Base-by-base conservation (phyloP, 2,888 invertebrate species). In the Siphonodentalium dalli region DNA sequence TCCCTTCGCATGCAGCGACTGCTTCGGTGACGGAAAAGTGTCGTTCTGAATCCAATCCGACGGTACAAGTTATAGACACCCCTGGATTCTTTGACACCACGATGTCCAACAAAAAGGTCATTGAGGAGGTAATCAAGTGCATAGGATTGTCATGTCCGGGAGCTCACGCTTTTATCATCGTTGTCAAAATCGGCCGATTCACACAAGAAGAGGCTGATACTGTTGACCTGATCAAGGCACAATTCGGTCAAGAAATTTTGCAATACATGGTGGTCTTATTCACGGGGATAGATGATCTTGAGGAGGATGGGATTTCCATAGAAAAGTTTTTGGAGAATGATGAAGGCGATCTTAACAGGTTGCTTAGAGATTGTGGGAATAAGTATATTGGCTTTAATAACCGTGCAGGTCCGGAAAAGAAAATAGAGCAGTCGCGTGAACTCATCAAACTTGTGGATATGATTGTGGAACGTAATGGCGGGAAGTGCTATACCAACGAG, bases 81-180 rank as follows among this genome's bases (percentile, higher is more conserved):
- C 60, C 63, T 4, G 63, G 63, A 3, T 34, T 63, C 9, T 60
- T 63, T 23, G 63, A 60, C 37, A 63, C 63, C 3, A 48, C 37
- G 6, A 29, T 34, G 18, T 34, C 54, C 9, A 54, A 59, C 20
- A 35, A 54, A 15, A 42, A 20, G 1, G 40, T 51, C 8, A 51
- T 39, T 9, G 37, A 26, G 1, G 62, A 62, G 28, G 49, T 62
- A 7, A 54, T 50, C 38, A 56, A 59, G 38, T 61, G 61, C 34
- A 38, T 57, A 8, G 57, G 54, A 5, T 44, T 58, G 8, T 51
- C 57, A 1, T 43, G 57, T 1, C 61, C 61, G 3, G 63, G 63
- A 8, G 47, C 57, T 9, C 63, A 63, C 20, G 52, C 54, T 33
- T 54, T 63, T 21, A 11, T 63, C 3, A 29, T 59, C 13, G 55